Evolutionary conservation across 1,140 invertebrate species (phyloP), one percentile per base, ranked within the genome.

Genomic region (Drosophila tropicalis): DNA sequence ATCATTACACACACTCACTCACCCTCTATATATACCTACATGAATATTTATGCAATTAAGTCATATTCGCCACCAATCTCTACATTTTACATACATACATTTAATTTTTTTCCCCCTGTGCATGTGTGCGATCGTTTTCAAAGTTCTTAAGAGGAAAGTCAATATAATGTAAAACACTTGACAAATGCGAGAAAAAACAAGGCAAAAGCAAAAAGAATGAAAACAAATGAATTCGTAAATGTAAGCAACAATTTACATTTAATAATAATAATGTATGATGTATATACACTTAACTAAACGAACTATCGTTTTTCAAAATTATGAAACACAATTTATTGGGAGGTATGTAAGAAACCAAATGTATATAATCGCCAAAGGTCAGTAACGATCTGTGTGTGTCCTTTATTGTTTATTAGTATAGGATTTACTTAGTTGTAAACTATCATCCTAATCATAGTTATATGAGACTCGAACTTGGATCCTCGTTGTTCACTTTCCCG

Each of bases 181-280:
- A 51, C 67, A 60, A 79, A 56, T 13, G 9, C 36, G 36, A 39
- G 10, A 51, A 65, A 67, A 56, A 72, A n/a, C n/a, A n/a, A n/a
- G n/a, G n/a, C 44, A 9, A 51, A 62, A 36, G n/a, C 47, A 6
- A 25, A 39, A 69, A 70, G 13, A 62, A 71, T 57, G 29, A 54
- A 61, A 54, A 60, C 41, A 55, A 63, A 71, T 55, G 32, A 34
- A 66, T 62, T 22, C 25, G 17, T 51, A 51, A 29, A 51, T 51
- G 44, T 51, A 51, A 51, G 44, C 36, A 41, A 58, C 41, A 70
- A 17, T 76, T 76, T 76, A 76, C 41, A 76, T 57, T 36, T 60
- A 61, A 61, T 76, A 76, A 61, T 76, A 76, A 76, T 51, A 51
- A 51, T 51, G 44, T 84, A 77, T 78, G 75, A 75, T 79, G 75